Evolutionary conservation across 2,797 vertebrate genomes (phyloP), one percentile per base, ranked within the genome.

Genomic region (Ispidina lecontei): DNA sequence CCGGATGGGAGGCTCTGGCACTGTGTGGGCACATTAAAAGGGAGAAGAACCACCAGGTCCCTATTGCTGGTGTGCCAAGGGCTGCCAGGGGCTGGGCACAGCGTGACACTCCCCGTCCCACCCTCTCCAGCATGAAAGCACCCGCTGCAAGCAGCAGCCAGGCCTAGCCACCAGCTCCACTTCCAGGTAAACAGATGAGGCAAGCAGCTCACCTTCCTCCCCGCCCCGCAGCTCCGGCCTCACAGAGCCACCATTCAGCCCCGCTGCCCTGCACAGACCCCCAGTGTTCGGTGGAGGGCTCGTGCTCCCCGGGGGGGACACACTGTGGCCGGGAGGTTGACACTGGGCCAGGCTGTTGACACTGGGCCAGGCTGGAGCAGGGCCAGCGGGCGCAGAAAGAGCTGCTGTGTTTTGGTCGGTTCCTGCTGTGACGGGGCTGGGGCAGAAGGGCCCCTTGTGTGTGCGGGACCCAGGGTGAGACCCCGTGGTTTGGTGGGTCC

Each of bases 141-240:
- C 17, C 71, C 9, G 55, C 88, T 2, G 4, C 8, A 6, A 6
- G 79, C 2, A 1, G 80, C 87, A 74, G 87, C 74, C 1, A 14
- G 76, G 39, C 35, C 76, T 62, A 71, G 77, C 86, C 47, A 15
- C 5, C 9, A 54, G 75, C 91, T 75, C 84, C 52, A 28, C 79
- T 94, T 96, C 93, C 94, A 94, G 89, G 89, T 93, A 96, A 96
- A 96, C 80, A 94, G 86, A 95, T 84, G 88, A 90, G 71, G 90
- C 91, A 83, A 94, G 87, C 54, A 4, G 68, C 71, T 80, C 8
- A 12, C 41, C 67, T 86, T 79, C 90, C 83, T 76, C 55, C 63
- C 68, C 59, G 84, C 63, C 31, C 7, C 0, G 47, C 89, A 80
- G 67, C 90, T 89, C 70, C 1, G 23, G 87, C 84, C 3, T 1